Evolutionary conservation across 2,113 vertebrate genomes (phyloP), one percentile per base, ranked within the genome.

Genomic region (Labeo rohita): DNA sequence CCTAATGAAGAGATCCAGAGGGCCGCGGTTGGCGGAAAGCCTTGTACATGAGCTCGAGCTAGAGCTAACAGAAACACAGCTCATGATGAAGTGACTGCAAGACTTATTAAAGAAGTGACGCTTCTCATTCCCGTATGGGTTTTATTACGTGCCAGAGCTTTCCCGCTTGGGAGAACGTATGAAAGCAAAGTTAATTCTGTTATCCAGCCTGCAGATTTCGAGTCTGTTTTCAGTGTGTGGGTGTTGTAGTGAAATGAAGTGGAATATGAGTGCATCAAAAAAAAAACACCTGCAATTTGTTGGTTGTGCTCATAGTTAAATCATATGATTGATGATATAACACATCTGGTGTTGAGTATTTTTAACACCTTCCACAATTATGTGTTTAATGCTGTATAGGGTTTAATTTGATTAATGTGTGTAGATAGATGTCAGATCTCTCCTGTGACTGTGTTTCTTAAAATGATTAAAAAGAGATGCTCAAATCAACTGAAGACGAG

Each of bases 1-100:
- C 65, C 83, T 90, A 92, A 93, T 91, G 88, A 92, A 89, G 86
- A 63, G 63, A 70, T 21, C 75, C 73, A 74, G 73, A 88, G 83
- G 76, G 49, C 59, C 21, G 5, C 11, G 39, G 47, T 77, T 90
- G 89, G 87, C 80, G 78, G 50, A 34, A 15, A 11, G 82, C 65
- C 83, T 76, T 34, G 47, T 52, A 4, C 11, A 16, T 52, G 72
- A n/a, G 72, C 50, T 78, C 2, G 21, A 47, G 72, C 68, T 72
- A 52, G 50, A 39, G 76, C 36, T 79, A 61, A 61, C 54, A 61
- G 36, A 56, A 59, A n/a, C 34, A 8, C 10, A 21, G 18, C 54
- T 13, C 8, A n/a, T 79, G 77, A 80, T 45, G 56, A 63, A 80
- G 78, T 80, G 78, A 61, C 56, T 80, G 36, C 54, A 63, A 84